These are phyloP conservation scores for Idaea biselata DNA, from an alignment of 2,888 invertebrate species.

Conservation along the genomic window DNA sequence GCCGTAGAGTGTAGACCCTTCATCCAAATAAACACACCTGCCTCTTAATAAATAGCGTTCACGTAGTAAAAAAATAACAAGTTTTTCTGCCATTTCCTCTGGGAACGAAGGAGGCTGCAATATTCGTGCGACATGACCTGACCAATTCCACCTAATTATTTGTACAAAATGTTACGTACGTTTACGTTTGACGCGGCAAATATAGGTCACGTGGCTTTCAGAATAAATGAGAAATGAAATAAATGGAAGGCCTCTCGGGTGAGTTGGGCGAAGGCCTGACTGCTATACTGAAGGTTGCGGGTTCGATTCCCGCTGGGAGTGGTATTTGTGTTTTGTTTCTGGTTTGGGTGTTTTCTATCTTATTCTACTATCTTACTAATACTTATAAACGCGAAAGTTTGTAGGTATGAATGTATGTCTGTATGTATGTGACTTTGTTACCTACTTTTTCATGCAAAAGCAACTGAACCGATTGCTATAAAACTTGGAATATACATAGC, in stretches of 20 bases:
- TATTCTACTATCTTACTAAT: too few species aligned
- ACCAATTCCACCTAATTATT: conserved; percentile 24
- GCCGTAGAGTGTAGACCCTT: background rate
- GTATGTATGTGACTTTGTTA: too few species aligned
- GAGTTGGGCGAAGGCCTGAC: too few species aligned
- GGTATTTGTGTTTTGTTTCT: too few species aligned
- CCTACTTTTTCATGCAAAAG: too few species aligned
- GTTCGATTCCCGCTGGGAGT: too few species aligned
- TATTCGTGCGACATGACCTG: conserved; percentile 22
- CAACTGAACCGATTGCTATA: too few species aligned
- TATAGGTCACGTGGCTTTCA: background rate
- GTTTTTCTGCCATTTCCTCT: conserved; percentile 22
- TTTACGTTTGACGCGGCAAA: conserved; percentile 13
- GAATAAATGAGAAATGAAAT: background rate
- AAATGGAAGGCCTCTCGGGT: background rate
- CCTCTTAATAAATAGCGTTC: conserved; percentile 28
- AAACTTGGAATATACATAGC: too few species aligned
- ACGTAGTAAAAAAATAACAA: conserved; percentile 29
- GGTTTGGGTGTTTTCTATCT: too few species aligned
- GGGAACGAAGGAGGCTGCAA: conserved; percentile 23
- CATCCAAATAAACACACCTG: conserved; percentile 31
- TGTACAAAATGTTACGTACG: conserved; percentile 18
- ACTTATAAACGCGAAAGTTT: too few species aligned
- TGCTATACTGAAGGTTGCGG: too few species aligned
- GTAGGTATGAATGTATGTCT: too few species aligned